Evolutionary conservation across 2,888 invertebrate genomes (phyloP).

Genomic region (Tuta absoluta): DNA sequence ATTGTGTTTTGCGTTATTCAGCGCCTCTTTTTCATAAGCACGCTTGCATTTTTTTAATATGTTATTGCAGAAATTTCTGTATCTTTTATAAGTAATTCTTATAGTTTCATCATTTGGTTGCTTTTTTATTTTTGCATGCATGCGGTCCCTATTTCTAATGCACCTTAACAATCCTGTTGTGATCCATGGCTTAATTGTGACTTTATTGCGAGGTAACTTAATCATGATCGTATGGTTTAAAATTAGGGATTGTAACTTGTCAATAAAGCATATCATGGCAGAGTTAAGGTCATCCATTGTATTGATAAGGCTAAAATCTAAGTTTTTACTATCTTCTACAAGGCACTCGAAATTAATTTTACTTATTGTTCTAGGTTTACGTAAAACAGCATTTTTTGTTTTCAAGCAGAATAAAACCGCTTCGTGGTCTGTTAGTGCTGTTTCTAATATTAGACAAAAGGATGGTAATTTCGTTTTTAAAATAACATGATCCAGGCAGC

Average conservation of each 20-base stretch:
- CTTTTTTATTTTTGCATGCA: slow-evolving; percentile 26
- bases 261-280: slow-evolving; percentile 14
- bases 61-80: slow-evolving; percentile 29
- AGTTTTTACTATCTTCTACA: background rate
- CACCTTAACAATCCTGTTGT: slow-evolving; percentile 28
- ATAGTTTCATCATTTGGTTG: slow-evolving; percentile 16
- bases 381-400: background rate
- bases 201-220: slow-evolving; percentile 24
- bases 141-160: slow-evolving; percentile 13
- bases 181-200: slow-evolving; percentile 32
- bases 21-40: slow-evolving; percentile 14
- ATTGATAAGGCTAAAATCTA: slow-evolving; percentile 2
- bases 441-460: background rate
- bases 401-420: slow-evolving; percentile 19
- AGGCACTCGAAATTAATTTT: slow-evolving; percentile 10
- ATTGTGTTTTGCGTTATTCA: slow-evolving; percentile 10
- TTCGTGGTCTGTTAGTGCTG: slow-evolving; percentile 24
- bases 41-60: slow-evolving; percentile 23
- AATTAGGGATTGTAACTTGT: background rate
- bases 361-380: background rate
- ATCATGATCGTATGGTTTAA: slow-evolving; percentile 11
- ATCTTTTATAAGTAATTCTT: slow-evolving; percentile 13
- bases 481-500: slow-evolving; percentile 26
- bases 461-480: slow-evolving; percentile 20
- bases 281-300: background rate